phyloP scores from a whole-genome alignment of 2,113 vertebrate species.

The Agapornis roseicollis region DNA sequence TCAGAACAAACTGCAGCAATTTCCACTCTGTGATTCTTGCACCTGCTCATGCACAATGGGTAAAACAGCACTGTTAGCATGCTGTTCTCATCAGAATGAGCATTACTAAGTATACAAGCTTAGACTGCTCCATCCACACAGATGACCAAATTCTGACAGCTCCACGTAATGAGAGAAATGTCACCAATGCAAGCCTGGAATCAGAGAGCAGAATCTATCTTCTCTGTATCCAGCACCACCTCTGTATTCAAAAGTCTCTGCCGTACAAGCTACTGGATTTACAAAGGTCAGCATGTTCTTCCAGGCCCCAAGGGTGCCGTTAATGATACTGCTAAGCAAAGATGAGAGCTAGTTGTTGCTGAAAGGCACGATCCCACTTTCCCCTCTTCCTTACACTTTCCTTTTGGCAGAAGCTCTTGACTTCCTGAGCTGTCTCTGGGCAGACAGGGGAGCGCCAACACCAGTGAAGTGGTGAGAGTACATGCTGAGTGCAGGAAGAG shows the following conservation, averaged over 20 bases:
- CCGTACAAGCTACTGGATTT: not conserved
- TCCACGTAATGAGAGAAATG: not conserved
- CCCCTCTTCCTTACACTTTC: not conserved
- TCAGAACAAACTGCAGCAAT: not conserved
- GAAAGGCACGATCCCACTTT: not conserved
- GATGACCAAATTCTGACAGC: not conserved
- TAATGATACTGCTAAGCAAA: not conserved
- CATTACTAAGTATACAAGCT: not conserved
- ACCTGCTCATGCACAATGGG: fast-evolving
- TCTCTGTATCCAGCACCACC: not conserved
- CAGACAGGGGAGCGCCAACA: not conserved
- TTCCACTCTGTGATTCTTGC: not conserved
- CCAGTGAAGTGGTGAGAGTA: not conserved
- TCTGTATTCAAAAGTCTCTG: not conserved
- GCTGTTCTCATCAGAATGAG: not conserved
- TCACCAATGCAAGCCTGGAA: not conserved
- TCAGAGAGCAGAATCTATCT: not conserved
- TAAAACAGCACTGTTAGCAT: not conserved
- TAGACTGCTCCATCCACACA: not conserved
- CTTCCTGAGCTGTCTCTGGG: not conserved
- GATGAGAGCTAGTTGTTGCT: not conserved
- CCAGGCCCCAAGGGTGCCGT: fast-evolving
- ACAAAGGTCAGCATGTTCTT: not conserved
- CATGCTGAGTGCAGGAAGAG: not conserved
- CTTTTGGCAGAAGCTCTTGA: not conserved